Percentiles rank a stretch among this genome's conserved stretches.
Conservation (phyloP, 2,113 vertebrate genomes). For the Axis porcinus region DNA sequence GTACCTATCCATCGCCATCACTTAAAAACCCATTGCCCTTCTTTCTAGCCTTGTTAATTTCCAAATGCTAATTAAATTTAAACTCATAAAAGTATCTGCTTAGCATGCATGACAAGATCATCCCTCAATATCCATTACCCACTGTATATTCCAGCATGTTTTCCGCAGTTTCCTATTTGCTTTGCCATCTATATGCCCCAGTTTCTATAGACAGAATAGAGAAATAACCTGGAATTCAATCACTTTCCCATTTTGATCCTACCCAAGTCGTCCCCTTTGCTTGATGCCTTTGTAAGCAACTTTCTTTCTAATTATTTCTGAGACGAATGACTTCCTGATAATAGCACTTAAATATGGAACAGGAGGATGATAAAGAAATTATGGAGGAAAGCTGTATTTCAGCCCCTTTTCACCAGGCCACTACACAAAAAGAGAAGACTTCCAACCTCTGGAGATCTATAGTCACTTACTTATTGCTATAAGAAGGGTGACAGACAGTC, state of each 20-base stretch:
- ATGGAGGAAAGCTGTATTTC: constrained; percentile 45
- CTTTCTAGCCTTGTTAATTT: constrained; percentile 83
- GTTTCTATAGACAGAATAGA: constrained; percentile 70
- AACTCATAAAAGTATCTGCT: constrained; percentile 81
- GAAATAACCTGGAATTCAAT: constrained; percentile 66
- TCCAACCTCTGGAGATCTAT: constrained; percentile 23
- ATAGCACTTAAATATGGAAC: constrained; percentile 63
- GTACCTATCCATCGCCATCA: constrained; percentile 78
- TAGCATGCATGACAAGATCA: constrained; percentile 80
- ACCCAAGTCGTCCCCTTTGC: constrained; percentile 54
- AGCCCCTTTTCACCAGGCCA: constrained; percentile 9
- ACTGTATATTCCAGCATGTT: constrained; percentile 76
- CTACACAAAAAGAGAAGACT: constrained; percentile 39
- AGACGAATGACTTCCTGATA: constrained; percentile 70
- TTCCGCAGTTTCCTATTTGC: constrained; percentile 77
- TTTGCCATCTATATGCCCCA: constrained; percentile 69
- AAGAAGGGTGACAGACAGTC: constrained; percentile 46
- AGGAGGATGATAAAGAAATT: constrained; percentile 52
- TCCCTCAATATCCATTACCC: constrained; percentile 77
- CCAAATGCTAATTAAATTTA: constrained; percentile 85
- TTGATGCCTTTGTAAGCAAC: constrained; percentile 71
- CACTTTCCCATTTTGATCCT: constrained; percentile 69
- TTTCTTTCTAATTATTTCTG: constrained; percentile 66
- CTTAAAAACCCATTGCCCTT: constrained; percentile 84
- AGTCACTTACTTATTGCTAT: not conserved